Evolutionary conservation across 2,797 vertebrate genomes (phyloP).

Genomic region (Tragopan temminckii): DNA sequence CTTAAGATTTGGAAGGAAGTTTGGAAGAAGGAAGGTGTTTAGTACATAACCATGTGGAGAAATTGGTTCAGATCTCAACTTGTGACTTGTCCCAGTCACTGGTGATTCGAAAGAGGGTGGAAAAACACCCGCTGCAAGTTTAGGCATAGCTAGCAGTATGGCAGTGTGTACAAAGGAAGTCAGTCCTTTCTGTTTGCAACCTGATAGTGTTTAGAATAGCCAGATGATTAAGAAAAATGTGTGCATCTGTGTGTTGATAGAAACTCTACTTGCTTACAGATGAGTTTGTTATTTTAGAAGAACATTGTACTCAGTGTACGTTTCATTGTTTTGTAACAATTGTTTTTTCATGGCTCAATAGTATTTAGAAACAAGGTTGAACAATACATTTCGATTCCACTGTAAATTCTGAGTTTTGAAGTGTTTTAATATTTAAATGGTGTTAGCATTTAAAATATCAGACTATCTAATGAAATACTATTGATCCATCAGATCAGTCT

Average conservation of each 20-base stretch:
- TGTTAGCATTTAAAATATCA: neutral
- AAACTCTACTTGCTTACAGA: neutral
- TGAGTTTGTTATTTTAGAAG: neutral
- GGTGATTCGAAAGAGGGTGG: neutral
- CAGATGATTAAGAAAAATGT: neutral
- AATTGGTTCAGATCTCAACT: neutral
- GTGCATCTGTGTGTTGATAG: neutral
- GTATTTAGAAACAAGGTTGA: neutral
- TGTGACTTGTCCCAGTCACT: neutral
- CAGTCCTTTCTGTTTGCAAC: neutral
- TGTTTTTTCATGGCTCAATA: neutral
- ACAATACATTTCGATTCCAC: neutral
- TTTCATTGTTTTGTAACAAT: neutral
- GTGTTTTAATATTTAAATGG: neutral
- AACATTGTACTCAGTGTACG: neutral
- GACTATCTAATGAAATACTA: neutral
- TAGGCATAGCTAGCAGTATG: neutral
- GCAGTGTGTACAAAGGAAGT: neutral
- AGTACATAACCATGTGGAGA: neutral
- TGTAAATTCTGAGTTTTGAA: neutral
- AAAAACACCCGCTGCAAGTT: neutral
- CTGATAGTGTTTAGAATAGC: neutral
- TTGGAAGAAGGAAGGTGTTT: neutral
- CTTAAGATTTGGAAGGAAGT: neutral
- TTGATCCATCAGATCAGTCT: neutral